Percentiles rank a stretch among this genome's conserved stretches.
phyloP scores from a whole-genome alignment of 2,113 vertebrate genomes.

The Nesogale talazaci region DNA sequence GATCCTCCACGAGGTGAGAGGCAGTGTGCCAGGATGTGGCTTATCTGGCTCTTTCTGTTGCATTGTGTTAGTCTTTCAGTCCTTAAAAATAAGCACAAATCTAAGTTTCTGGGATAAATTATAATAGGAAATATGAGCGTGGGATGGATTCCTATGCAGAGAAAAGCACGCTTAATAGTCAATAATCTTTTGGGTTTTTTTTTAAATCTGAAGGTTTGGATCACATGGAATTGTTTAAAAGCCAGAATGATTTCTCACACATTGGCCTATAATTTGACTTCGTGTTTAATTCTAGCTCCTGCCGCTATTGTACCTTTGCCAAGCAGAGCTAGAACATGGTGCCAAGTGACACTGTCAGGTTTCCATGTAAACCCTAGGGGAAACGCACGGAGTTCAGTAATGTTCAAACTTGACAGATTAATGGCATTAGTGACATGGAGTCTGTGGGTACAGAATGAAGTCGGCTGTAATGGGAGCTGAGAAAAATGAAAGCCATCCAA shows the following conservation, averaged over 20 bases:
- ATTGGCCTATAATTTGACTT: neutral
- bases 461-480: constrained; percentile 52
- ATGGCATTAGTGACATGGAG: constrained; percentile 65
- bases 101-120: neutral
- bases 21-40: neutral
- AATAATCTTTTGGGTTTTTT: too few relatives aligned
- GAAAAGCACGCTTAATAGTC: neutral
- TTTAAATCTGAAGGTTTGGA: neutral
- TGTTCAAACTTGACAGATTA: constrained; percentile 75
- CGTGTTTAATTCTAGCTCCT: constrained; percentile 46
- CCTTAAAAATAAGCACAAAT: constrained; percentile 30
- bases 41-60: neutral
- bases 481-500: constrained; percentile 52
- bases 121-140: constrained; percentile 11
- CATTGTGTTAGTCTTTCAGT: neutral
- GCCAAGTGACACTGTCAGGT: constrained; percentile 56
- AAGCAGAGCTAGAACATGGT: constrained; percentile 67
- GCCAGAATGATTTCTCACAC: neutral
- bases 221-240: constrained; percentile 10
- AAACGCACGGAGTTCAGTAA: constrained; percentile 65
- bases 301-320: constrained; percentile 43
- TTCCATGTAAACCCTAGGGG: constrained; percentile 66
- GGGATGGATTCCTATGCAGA: neutral
- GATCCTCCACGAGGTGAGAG: neutral
- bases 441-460: constrained; percentile 63